phyloP scores from a whole-genome alignment of 53 echinoderm and acorn worm genomes.

The Apostichopus leukothele region DNA sequence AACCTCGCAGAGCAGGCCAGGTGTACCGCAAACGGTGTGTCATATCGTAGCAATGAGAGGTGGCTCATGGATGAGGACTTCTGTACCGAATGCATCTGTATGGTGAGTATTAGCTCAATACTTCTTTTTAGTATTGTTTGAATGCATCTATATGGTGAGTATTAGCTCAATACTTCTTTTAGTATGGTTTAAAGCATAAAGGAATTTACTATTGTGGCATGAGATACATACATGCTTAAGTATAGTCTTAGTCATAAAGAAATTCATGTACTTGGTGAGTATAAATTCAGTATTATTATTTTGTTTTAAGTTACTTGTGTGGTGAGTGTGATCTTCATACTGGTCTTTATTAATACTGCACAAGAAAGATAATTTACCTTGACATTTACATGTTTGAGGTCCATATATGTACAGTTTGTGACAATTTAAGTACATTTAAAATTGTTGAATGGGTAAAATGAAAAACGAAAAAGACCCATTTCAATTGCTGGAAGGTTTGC shows the following conservation, averaged over 20 bases:
- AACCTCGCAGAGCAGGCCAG: neutral
- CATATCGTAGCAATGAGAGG: slow-evolving; percentile 68
- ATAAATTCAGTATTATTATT: too few species aligned
- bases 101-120: slow-evolving; percentile 56
- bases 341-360: neutral
- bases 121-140: neutral
- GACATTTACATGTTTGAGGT: too few species aligned
- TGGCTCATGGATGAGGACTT: slow-evolving; percentile 84
- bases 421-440: too few species aligned
- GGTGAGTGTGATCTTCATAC: slow-evolving; percentile 54
- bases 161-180: too few species aligned
- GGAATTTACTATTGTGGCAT: slow-evolving; percentile 55
- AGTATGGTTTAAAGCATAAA: neutral
- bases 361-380: too few species aligned
- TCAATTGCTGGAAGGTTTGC: too few species aligned
- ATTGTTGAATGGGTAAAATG: too few species aligned
- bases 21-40: slow-evolving; percentile 59
- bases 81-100: slow-evolving; percentile 85
- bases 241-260: too few species aligned
- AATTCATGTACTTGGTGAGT: too few species aligned
- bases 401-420: too few species aligned
- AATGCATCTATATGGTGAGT: too few species aligned
- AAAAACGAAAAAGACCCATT: too few species aligned
- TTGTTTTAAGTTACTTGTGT: slow-evolving; percentile 66
- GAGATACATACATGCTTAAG: neutral